These are phyloP conservation scores for Pyrgus malvae DNA, from an alignment of 2,888 invertebrate species.

Conservation along the genomic window DNA sequence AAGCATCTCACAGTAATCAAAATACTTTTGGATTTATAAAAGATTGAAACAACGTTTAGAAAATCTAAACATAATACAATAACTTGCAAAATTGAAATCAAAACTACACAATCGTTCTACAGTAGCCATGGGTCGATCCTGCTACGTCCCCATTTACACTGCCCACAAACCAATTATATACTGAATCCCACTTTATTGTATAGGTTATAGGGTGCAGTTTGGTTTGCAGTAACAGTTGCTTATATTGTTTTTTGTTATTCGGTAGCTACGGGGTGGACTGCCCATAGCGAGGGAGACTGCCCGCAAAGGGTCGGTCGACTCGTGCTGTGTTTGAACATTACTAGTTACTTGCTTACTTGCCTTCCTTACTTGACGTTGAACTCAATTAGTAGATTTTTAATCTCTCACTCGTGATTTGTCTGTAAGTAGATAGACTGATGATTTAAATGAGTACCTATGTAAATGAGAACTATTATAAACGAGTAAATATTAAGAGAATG, in stretches of 20 bases:
- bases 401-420: too few species aligned
- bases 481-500: too few species aligned
- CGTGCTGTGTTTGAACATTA: conserved; percentile 58
- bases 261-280: conserved; percentile 74
- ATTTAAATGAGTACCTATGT: too few species aligned
- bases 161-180: conserved; percentile 51
- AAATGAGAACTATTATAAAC: too few species aligned
- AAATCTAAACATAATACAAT: conserved; percentile 25
- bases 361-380: not conserved
- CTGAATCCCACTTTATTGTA: conserved; percentile 32
- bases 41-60: conserved; percentile 2
- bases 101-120: conserved; percentile 69
- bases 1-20: too few species aligned
- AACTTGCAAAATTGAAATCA: conserved; percentile 57
- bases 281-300: conserved; percentile 77
- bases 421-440: not conserved
- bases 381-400: not conserved
- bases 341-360: not conserved
- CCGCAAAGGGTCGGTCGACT: conserved; percentile 75
- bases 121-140: conserved; percentile 71
- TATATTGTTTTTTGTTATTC: conserved; percentile 64
- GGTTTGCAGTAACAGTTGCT: conserved; percentile 39
- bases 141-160: conserved; percentile 62
- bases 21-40: too few species aligned
- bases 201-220: conserved; percentile 42